Conservation (phyloP, 2,113 vertebrate genomes). For the Sinocyclocheilus grahami region DNA sequence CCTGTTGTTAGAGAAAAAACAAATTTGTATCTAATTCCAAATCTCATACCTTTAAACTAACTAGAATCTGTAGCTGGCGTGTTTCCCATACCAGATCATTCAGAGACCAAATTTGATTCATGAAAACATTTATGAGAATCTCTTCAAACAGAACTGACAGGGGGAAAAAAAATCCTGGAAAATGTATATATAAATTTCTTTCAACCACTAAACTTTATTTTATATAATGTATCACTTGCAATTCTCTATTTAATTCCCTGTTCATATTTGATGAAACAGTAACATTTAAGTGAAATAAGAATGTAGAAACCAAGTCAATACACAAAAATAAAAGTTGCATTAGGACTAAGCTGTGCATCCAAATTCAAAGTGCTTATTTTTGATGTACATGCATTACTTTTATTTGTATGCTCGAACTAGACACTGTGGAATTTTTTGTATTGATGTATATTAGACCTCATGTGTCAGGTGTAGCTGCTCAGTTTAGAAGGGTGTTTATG, state of each 20-base stretch:
- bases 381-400: not conserved
- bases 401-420: not conserved
- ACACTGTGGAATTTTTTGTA: not conserved
- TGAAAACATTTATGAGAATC: not conserved
- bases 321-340: not conserved
- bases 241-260: not conserved
- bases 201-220: no score
- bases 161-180: no score
- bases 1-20: slow-evolving; percentile 16
- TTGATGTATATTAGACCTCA: not conserved
- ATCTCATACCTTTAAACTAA: not conserved
- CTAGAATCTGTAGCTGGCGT: not conserved
- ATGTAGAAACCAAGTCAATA: not conserved
- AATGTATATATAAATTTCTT: not conserved
- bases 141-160: not conserved
- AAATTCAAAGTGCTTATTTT: not conserved
- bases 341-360: not conserved
- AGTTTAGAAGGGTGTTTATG: not conserved
- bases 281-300: not conserved
- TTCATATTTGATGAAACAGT: not conserved
- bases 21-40: slow-evolving; percentile 8
- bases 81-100: not conserved
- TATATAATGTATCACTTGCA: no score
- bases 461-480: not conserved
- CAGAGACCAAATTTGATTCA: not conserved